phyloP scores from a whole-genome alignment of 2,797 vertebrate species.

The Leptodactylus fallax region DNA sequence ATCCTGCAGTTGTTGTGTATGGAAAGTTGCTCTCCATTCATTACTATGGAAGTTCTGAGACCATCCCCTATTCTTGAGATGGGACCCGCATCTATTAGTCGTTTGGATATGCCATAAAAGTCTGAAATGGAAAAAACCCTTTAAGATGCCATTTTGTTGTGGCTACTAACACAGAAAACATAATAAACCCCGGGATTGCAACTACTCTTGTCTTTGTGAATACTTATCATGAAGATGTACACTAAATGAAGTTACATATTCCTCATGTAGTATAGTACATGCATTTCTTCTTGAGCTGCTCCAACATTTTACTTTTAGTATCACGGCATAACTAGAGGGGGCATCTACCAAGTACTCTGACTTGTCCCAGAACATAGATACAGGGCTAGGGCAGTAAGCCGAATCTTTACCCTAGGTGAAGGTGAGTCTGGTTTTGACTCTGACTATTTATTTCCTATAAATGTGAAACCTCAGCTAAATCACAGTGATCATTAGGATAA shows the following conservation, averaged over 20 bases:
- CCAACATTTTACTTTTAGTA: too few species aligned
- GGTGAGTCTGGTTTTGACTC: neutral
- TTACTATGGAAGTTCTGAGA: too few species aligned
- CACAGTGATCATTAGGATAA: neutral
- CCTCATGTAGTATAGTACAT: neutral
- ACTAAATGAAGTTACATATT: neutral
- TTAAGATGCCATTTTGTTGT: too few species aligned
- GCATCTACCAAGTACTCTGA: neutral
- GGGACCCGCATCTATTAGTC: too few species aligned
- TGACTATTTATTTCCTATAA: neutral
- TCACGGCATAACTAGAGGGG: neutral
- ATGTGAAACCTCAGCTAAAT: slow-evolving; percentile 11
- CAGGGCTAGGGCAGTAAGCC: neutral
- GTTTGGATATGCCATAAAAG: too few species aligned
- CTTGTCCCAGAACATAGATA: neutral
- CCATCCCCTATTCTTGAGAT: too few species aligned
- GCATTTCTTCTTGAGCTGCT: neutral
- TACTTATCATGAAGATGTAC: neutral
- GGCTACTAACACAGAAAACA: too few species aligned
- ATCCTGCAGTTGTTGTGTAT: too few species aligned
- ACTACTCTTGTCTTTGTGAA: too few species aligned
- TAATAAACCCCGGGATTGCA: too few species aligned
- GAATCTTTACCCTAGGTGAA: neutral
- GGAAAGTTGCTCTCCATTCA: too few species aligned
- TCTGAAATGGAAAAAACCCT: too few species aligned